Percentiles rank a stretch among this genome's conserved stretches.
phyloP scores from a whole-genome alignment of 2,113 vertebrate species.

The Podilymbus podiceps region DNA sequence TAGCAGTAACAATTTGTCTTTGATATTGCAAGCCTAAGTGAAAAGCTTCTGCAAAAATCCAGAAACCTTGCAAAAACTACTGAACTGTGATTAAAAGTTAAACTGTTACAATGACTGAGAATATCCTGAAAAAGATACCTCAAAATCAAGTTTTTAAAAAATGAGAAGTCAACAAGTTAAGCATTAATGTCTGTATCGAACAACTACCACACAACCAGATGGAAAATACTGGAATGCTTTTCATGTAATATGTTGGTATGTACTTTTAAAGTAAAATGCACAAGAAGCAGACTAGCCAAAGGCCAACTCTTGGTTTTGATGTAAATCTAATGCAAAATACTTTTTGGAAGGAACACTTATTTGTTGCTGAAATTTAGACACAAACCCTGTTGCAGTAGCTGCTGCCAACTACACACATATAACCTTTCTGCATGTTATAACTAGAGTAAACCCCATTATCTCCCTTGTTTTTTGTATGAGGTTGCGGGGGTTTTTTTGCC shows the following conservation, averaged over 20 bases:
- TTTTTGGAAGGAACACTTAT: not conserved
- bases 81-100: not conserved
- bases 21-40: not conserved
- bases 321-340: not conserved
- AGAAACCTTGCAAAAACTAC: not conserved
- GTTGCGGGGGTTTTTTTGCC: fast-evolving
- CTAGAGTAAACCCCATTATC: not conserved
- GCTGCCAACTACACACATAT: not conserved
- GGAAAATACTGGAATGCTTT: not conserved
- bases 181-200: not conserved
- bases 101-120: fast-evolving
- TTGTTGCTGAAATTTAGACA: not conserved
- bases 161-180: not conserved
- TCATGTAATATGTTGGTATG: not conserved
- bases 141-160: not conserved
- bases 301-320: not conserved
- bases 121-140: not conserved
- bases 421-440: not conserved
- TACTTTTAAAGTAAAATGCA: not conserved
- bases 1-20: not conserved
- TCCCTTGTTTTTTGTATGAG: not conserved
- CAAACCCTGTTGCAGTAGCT: not conserved
- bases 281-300: not conserved
- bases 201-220: not conserved
- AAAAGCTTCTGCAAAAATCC: not conserved